Base-by-base conservation (phyloP, 2,797 vertebrate genomes). In the Protonibea diacanthus region DNA sequence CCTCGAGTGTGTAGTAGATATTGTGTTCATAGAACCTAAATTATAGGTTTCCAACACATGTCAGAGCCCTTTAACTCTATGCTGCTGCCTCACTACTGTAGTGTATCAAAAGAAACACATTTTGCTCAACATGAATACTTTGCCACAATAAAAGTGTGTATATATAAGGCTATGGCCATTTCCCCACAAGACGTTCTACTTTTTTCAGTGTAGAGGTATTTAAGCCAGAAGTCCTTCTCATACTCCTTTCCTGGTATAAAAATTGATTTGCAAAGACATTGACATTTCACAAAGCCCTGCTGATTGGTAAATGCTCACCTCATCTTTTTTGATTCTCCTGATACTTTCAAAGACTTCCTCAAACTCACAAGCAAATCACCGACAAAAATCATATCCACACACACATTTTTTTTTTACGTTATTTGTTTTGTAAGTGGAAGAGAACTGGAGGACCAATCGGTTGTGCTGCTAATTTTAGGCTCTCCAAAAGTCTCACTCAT, bases 381-480 rank as follows among this genome's bases (percentile, higher is more conserved):
- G 38, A 66, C 40, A 20, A 53, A 58, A 58, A 53, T 53, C 17
- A 18, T 7, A 13, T 48, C 14, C 21, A 18, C 40, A 8, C 40
- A 8, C 48, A 11, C 15, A 20, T 1, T 48, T 10, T 38, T 68
- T 45, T 20, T 38, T 40, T 33, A 11, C 9, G 0, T 60, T 23
- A 44, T 74, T 69, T 71, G 33, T 65, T 58, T 8, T 7, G 49
- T 72, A 29, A 71, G 45, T 56, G 48, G 25, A 6, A 51, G 14
- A 62, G 18, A 62, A 66, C 13, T 61, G 38, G 42, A 71, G 45
- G 42, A 55, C 64, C 71, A 62, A 33, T 53, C 29, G 4, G 45
- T 78, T 67, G 57, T 68, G 78, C 6, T 71, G 14, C 69, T 83
- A 81, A 81, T 79, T 74, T 76, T 73, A 72, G 67, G 21, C 10